Conservation (phyloP, 2,797 vertebrate genomes). For the Pseudocheirus occidentalis region DNA sequence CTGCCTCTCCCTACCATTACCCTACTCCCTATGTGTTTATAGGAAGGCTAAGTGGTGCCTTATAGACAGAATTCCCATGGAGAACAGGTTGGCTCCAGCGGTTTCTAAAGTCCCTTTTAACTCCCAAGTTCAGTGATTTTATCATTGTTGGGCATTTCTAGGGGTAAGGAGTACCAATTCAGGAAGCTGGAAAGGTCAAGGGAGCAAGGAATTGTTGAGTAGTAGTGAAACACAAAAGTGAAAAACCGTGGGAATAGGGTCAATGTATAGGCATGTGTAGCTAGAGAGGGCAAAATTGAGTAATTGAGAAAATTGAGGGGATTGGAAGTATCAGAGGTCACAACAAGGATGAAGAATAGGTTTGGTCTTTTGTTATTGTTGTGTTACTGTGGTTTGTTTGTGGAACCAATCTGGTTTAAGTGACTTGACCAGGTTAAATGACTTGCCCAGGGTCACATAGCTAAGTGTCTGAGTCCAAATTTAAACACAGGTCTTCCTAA, state of each 20-base stretch:
- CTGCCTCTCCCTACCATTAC: neutral
- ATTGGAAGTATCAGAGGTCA: neutral
- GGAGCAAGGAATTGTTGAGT: neutral
- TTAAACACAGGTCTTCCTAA: no score
- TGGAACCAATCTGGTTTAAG: no score
- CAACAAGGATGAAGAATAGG: neutral
- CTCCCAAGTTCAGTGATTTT: neutral
- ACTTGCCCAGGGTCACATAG: no score
- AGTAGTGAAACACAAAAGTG: neutral
- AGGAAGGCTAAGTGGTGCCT: neutral
- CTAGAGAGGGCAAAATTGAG: neutral
- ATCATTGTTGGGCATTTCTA: neutral
- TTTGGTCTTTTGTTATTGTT: neutral
- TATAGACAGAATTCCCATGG: neutral
- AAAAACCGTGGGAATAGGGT: neutral
- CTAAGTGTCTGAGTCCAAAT: no score
- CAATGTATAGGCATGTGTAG: neutral
- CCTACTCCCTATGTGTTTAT: neutral
- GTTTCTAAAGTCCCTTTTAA: neutral
- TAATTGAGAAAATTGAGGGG: neutral
- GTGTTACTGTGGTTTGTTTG: no score
- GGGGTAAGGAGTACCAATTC: neutral
- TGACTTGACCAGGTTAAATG: no score
- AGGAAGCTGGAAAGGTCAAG: neutral
- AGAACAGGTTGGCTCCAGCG: neutral